Base-by-base conservation (phyloP, 2,888 invertebrate genomes). In the Caenorhabditis sp. region DNA sequence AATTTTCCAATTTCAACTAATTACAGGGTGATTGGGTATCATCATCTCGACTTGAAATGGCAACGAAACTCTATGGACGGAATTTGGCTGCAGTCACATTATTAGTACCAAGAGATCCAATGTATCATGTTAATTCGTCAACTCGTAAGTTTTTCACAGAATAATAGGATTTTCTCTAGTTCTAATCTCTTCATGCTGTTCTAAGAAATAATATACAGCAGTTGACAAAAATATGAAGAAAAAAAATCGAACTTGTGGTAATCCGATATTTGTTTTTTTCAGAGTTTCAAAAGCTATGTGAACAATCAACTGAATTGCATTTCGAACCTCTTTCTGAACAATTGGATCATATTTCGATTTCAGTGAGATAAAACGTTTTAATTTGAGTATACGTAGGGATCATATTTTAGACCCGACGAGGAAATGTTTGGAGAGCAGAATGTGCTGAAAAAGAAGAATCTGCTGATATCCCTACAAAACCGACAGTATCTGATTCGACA, bases 301-400 rank as follows among this genome's bases (percentile, higher is more conserved):
- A 93, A 84, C 90, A 91, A 88, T 93, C 94, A 0, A 94, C 97
- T 1, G 99, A 99, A 89, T 94, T 97, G 88, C 99, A 99, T 90
- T 97, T 99, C 89, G 91, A 92, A 0, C 91, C 92, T 86, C 91
- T 95, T 71, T 94, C 94, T 81, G 92, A 92, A 73, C 97, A 99
- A 90, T 90, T 97, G 74, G 92, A 82, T 43, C 87, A 89, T 25
- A 68, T 82, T 14, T 27, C 25, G 53, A 53, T n/a, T 31, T 60
- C 59, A 12, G 67, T 67, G 0, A 14, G 26, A n/a, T n/a, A n/a
- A n/a, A n/a, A n/a, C n/a, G n/a, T n/a, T n/a, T n/a, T n/a, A n/a
- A n/a, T n/a, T n/a, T n/a, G n/a, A n/a, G n/a, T n/a, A n/a, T n/a
- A n/a, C n/a, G n/a, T n/a, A n/a, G n/a, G n/a, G n/a, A n/a, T n/a